These are phyloP conservation scores for Oscheius sp. DNA, from an alignment of 2,888 invertebrate species.

Conservation along the genomic window DNA sequence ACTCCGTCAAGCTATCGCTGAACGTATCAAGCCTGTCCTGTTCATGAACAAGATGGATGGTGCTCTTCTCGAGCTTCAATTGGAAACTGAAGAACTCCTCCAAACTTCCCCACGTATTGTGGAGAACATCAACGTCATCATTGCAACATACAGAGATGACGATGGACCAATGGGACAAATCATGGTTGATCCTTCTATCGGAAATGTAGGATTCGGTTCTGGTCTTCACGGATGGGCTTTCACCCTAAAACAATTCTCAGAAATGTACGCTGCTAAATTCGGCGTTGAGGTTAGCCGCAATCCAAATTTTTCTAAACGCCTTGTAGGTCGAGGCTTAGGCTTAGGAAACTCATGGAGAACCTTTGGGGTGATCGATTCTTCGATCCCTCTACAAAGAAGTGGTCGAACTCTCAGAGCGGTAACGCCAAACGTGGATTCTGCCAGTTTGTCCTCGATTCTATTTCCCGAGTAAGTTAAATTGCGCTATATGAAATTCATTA, in stretches of 20 bases:
- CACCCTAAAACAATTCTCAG: conserved; percentile 98
- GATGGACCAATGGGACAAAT: conserved; percentile 99
- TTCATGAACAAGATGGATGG: conserved; percentile 99
- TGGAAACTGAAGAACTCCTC: conserved; percentile 95
- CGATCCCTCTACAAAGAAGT: conserved; percentile 95
- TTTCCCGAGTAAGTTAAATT: conserved; percentile 82
- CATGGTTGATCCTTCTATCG: conserved; percentile 95
- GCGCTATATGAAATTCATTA: neutral
- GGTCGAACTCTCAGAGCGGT: conserved; percentile 79
- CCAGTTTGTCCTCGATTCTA: conserved; percentile 98
- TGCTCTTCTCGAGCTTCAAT: conserved; percentile 93
- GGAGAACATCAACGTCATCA: conserved; percentile 99
- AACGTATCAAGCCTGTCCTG: conserved; percentile 98
- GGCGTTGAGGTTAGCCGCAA: conserved; percentile 81
- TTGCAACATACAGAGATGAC: conserved; percentile 97
- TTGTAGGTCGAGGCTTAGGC: conserved; percentile 83
- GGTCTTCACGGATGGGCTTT: conserved; percentile 99
- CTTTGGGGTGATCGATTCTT: conserved; percentile 99
- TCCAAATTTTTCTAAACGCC: conserved; percentile 6
- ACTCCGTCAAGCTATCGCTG: conserved; percentile 98
- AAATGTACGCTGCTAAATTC: conserved; percentile 99
- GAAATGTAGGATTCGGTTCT: conserved; percentile 98
- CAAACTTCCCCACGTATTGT: conserved; percentile 96
- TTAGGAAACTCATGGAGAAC: conserved; percentile 93
- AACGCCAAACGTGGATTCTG: conserved; percentile 97